These are phyloP conservation scores for Amphiduros pacificus DNA, from an alignment of 2,888 invertebrate genomes.

Conservation along the genomic window DNA sequence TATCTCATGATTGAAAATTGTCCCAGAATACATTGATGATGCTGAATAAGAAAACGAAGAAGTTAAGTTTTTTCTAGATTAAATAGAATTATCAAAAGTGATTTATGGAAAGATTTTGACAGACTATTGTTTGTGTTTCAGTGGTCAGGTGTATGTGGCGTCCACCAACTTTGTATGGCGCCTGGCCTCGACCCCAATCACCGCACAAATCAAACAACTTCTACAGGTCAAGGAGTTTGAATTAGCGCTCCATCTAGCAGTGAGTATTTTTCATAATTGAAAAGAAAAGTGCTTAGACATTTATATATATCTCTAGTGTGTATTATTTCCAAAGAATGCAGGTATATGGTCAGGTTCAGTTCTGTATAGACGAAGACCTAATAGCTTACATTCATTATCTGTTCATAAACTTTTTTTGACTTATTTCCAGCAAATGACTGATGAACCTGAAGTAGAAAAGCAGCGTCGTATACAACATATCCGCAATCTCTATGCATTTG, in stretches of 20 bases:
- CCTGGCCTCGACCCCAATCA: slow-evolving; percentile 77
- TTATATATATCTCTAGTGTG: background rate
- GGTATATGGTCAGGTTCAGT: too few relatives aligned
- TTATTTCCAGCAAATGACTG: slow-evolving; percentile 74
- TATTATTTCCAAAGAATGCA: too few relatives aligned
- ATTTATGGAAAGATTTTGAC: background rate
- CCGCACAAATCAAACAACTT: slow-evolving; percentile 81
- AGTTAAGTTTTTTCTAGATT: background rate
- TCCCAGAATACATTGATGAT: background rate
- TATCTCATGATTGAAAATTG: background rate
- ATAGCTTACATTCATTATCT: too few relatives aligned
- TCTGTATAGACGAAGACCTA: too few relatives aligned
- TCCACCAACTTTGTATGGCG: slow-evolving; percentile 78
- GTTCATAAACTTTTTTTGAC: background rate
- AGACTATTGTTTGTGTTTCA: slow-evolving; percentile 22
- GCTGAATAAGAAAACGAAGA: background rate
- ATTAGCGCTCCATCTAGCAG: slow-evolving; percentile 86
- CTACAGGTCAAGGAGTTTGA: slow-evolving; percentile 90
- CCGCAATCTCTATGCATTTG: slow-evolving; percentile 85
- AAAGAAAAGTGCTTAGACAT: background rate
- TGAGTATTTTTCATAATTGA: slow-evolving; percentile 63
- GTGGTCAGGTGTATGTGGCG: slow-evolving; percentile 81
- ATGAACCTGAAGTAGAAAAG: slow-evolving; percentile 80
- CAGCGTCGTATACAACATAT: slow-evolving; percentile 82
- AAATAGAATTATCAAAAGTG: background rate